Percentiles rank a stretch among this genome's conserved stretches.
Conservation (phyloP, 2,888 invertebrate genomes). For the Cerastoderma edule region DNA sequence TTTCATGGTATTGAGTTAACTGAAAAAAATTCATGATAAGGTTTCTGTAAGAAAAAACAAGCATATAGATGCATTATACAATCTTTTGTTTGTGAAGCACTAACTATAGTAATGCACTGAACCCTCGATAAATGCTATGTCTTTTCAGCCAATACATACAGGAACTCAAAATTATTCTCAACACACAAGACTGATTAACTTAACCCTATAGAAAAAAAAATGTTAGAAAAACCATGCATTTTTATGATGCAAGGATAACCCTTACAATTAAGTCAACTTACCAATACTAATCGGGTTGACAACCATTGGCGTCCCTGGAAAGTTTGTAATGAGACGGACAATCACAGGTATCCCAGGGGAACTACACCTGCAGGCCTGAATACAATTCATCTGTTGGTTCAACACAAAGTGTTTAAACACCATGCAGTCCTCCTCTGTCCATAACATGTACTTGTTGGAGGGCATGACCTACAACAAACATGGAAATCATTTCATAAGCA, state of each 20-base stretch:
- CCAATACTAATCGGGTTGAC: conserved; percentile 46
- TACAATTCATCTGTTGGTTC: conserved; percentile 59
- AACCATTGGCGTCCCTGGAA: conserved; percentile 7
- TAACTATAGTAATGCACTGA: too few relatives aligned
- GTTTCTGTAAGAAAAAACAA: too few relatives aligned
- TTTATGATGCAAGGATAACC: background rate
- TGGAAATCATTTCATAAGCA: background rate
- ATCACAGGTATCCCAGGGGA: conserved; percentile 54
- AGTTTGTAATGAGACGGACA: conserved; percentile 59
- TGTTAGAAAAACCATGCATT: too few relatives aligned
- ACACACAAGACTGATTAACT: too few relatives aligned
- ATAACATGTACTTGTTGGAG: conserved; percentile 66
- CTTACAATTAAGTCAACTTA: background rate
- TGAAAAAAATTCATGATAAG: too few relatives aligned
- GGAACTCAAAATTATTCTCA: too few relatives aligned
- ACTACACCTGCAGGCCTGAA: conserved; percentile 31
- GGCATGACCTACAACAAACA: conserved; percentile 66
- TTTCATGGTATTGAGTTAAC: too few relatives aligned
- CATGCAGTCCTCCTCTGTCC: conserved; percentile 70
- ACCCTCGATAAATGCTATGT: too few relatives aligned
- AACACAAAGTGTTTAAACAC: conserved; percentile 62
- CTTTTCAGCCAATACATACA: too few relatives aligned
- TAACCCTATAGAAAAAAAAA: too few relatives aligned
- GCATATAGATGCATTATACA: too few relatives aligned
- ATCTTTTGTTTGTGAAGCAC: too few relatives aligned